Percentiles rank a stretch among this genome's conserved stretches.
Conservation (phyloP, 1,140 invertebrate species). For the Belonocnema kinseyi region DNA sequence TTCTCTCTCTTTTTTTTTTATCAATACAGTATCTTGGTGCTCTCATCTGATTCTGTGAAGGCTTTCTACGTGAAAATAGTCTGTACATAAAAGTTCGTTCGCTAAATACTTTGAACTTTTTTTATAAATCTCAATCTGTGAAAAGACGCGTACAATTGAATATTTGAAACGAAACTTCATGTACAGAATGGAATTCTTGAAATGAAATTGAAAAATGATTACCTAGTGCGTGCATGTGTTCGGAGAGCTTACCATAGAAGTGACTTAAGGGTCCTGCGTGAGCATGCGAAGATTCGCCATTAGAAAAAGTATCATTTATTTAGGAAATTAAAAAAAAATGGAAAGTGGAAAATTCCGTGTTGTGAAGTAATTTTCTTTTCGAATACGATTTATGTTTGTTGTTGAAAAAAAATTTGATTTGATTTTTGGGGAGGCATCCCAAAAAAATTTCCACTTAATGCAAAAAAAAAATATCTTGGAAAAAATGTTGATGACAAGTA, state of each 20-base stretch:
- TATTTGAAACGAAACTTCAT: constrained; percentile 40
- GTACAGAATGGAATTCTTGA: constrained; percentile 33
- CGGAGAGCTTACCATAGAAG: constrained; percentile 78
- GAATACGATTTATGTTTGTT: too few species aligned
- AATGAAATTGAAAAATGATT: constrained; percentile 65
- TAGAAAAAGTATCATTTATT: constrained; percentile 48
- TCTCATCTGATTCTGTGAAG: constrained; percentile 5
- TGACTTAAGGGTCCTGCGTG: constrained; percentile 72
- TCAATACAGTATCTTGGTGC: not conserved
- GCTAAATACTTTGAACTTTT: not conserved
- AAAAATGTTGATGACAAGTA: too few species aligned
- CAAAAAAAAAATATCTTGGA: too few species aligned
- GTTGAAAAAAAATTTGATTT: too few species aligned
- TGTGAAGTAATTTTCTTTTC: too few species aligned
- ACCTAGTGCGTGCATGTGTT: constrained; percentile 75
- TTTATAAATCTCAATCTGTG: not conserved
- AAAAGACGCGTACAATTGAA: constrained; percentile 16
- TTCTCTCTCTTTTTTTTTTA: not conserved
- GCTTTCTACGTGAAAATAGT: not conserved
- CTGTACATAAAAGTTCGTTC: not conserved
- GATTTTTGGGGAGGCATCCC: too few species aligned
- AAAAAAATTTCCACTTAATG: too few species aligned
- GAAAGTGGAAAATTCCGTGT: too few species aligned
- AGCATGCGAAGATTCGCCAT: constrained; percentile 70
- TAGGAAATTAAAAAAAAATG: not conserved